Conservation (phyloP, 30 jellyfish, hydroid and myxozoan genomes). For the Turritopsis dohrnii region DNA sequence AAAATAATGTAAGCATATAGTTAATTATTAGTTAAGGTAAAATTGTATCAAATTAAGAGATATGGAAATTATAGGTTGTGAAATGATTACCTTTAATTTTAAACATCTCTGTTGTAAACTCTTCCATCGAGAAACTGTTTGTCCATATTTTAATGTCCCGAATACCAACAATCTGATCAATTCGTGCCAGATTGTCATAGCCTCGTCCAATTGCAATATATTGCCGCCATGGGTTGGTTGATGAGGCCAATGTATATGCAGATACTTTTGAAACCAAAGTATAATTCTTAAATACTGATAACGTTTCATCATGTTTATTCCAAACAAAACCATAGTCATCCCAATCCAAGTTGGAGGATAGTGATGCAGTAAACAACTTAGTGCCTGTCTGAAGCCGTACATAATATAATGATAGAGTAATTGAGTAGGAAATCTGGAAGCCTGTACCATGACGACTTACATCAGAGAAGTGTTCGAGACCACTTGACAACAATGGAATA, state of each 20-base stretch:
- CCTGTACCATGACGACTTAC: not conserved
- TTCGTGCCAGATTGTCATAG: not conserved
- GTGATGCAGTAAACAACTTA: not conserved
- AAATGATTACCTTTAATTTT: not conserved
- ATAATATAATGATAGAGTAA: not conserved
- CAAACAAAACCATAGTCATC: not conserved
- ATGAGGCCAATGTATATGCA: not conserved
- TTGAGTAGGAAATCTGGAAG: not conserved
- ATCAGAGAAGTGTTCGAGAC: not conserved
- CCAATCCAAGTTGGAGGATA: not conserved
- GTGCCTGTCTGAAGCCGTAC: not conserved
- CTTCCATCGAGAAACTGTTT: not conserved
- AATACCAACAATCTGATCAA: not conserved
- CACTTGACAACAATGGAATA: not conserved
- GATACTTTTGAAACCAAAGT: not conserved
- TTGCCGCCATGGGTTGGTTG: not conserved
- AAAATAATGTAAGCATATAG: not conserved
- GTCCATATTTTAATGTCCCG: not conserved
- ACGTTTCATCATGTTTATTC: not conserved
- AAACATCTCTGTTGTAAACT: not conserved
- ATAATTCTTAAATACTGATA: not conserved
- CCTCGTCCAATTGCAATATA: not conserved
- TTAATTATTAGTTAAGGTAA: not conserved
- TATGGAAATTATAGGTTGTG: not conserved
- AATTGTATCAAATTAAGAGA: not conserved